Evolutionary conservation across 2,113 vertebrate genomes (phyloP), one percentile per base, ranked within the genome.

Genomic region (Felis chaus): DNA sequence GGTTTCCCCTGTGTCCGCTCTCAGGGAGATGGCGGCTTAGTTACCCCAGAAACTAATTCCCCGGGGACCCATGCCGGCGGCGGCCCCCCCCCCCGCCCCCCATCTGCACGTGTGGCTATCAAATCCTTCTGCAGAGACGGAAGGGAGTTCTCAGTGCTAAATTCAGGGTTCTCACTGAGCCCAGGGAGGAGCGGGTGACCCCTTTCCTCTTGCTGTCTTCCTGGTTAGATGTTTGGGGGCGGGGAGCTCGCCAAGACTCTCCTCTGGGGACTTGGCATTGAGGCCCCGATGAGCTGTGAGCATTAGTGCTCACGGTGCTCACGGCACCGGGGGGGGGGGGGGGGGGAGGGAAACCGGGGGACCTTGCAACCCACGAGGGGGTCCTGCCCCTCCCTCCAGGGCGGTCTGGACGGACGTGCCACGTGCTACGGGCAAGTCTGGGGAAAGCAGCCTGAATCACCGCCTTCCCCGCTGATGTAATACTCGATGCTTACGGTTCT

Each of bases 51-150:
- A 82, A 63, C 23, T 36, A 36, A 68, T 18, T 45, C 31, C 14
- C 69, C 36, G 11, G 13, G 39, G 55, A 36, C n/a, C 27, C 21
- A 6, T 8, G 57, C 45, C 41, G 11, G 36, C 27, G 33, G 31
- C 50, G 11, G 36, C n/a, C 11, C 50, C 48, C 36, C 4, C 53
- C 50, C 45, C 65, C 29, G 5, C 1, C 3, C 19, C 18, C 13
- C 16, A 10, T 21, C 23, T n/a, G 3, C 29, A 12, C 0, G 0
- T 0, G 1, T 53, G 33, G 7, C 29, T 3, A 0, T 4, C 41
- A 5, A 2, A 13, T 18, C 36, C 41, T 53, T 74, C 31, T 36
- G 48, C 45, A 29, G 8, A 4, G 45, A 23, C 19, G n/a, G 39
- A 53, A 61, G 29, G 33, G 25, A 61, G 4, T 50, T 36, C 13